Conservation (phyloP, 2,797 vertebrate genomes). For the Triplophysa bombifrons region DNA sequence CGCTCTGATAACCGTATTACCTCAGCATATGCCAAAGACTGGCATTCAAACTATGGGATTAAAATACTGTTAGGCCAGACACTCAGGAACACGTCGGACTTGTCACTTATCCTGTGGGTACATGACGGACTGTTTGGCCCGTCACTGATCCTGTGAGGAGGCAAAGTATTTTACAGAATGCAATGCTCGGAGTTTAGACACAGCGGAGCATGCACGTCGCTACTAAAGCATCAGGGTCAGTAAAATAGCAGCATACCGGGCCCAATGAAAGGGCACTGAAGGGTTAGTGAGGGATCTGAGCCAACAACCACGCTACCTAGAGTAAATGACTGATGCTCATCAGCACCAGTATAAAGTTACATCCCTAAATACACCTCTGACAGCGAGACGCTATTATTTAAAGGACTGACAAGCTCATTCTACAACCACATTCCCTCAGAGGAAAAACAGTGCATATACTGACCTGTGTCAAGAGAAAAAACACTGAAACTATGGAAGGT, state of each 20-base stretch:
- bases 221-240: not conserved
- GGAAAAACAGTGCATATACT: not conserved
- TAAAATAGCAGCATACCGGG: not conserved
- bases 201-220: not conserved
- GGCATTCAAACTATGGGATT: slow-evolving; percentile 2
- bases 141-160: not conserved
- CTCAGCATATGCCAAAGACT: slow-evolving; percentile 6
- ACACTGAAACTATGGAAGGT: too few relatives aligned
- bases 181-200: not conserved
- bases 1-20: not conserved
- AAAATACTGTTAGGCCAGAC: too few relatives aligned
- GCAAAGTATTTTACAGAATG: not conserved
- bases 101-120: not conserved
- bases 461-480: not conserved
- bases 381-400: not conserved
- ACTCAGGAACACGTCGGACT: not conserved
- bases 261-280: not conserved
- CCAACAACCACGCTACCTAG: not conserved
- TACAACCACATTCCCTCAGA: not conserved
- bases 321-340: not conserved
- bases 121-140: not conserved
- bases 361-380: not conserved
- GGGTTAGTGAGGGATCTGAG: not conserved
- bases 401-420: not conserved
- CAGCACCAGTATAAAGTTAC: slow-evolving; percentile 2